phyloP scores from a whole-genome alignment of 2,888 invertebrate species.

The Campopleginae sp. region DNA sequence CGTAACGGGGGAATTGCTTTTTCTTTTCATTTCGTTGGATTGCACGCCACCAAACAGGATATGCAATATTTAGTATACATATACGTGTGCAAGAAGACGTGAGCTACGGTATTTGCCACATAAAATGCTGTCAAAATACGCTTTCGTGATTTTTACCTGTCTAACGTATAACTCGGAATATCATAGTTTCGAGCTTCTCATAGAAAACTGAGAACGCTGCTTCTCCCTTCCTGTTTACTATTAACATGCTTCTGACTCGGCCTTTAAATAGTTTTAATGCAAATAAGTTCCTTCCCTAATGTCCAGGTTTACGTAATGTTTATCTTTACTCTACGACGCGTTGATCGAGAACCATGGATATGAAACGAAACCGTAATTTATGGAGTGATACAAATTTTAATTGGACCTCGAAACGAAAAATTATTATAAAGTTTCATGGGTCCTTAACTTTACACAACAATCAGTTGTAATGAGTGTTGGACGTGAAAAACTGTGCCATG shows the following conservation, averaged over 20 bases:
- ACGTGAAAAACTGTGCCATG: background rate
- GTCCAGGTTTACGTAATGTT: background rate
- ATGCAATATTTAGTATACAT: constrained; percentile 3
- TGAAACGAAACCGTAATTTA: background rate
- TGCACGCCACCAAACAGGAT: constrained; percentile 62
- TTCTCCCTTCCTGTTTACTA: background rate
- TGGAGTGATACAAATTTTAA: background rate
- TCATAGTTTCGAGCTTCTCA: background rate
- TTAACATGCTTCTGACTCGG: background rate
- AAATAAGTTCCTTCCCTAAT: background rate
- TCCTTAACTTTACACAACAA: background rate
- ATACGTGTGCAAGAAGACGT: background rate
- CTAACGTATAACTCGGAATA: background rate
- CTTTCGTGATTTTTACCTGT: background rate
- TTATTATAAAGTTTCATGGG: background rate
- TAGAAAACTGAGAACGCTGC: background rate
- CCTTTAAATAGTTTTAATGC: background rate
- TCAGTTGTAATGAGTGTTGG: background rate
- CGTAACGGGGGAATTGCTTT: constrained; percentile 47
- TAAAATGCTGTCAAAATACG: background rate
- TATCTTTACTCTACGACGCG: background rate
- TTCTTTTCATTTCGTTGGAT: constrained; percentile 66
- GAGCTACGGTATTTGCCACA: background rate
- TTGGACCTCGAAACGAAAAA: background rate
- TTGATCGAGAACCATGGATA: background rate